Base-by-base conservation (phyloP, 2,888 invertebrate species). In the Dicyrtoma fusca region DNA sequence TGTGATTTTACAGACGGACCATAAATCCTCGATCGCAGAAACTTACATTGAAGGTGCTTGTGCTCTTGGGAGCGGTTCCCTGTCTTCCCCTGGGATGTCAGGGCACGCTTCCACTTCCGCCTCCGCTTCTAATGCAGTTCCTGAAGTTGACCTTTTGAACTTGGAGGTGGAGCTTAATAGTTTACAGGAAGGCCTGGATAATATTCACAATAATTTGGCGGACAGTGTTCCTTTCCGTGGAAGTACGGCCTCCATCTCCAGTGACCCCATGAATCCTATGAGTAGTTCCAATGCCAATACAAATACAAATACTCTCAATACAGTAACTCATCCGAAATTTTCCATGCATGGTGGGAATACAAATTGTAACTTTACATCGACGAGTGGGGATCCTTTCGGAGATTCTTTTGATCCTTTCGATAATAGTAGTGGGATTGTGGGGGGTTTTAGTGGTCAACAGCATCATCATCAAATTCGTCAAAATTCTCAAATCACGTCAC, bases 131-230 rank as follows among this genome's bases (percentile, higher is more conserved):
- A 57, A 57, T 57, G 8, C 34, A 34, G 57, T 57, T 17, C 90
- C 89, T 25, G 92, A 94, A 45, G 93, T 93, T 1, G 93, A 94
- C 85, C 85, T 95, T 75, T 90, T 95, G 17, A 94, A 94, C 84
- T 85, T 94, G 77, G 94, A 94, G 83, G 90, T 93, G 81, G 94
- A 94, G 84, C 85, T 95, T 74, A 92, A 90, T 82, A 93, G 92
- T 72, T 85, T 94, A 81, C 90, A 94, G 82, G 89, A 94, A 79
- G 94, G 94, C 1, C 89, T 94, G 75, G 91, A 92, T 78, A 94
- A 94, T 84, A 92, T 94, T 71, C 80, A 81, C 59, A 75, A 76
- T 55, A 79, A 79, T 71, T 72, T 80, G 68, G 70, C 71, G 25
- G 73, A 71, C 57, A 63, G 68, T 73, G 70, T 59, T 13, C 74